Base-by-base conservation (phyloP, 2,113 vertebrate species). In the Cryptotis parvus region DNA sequence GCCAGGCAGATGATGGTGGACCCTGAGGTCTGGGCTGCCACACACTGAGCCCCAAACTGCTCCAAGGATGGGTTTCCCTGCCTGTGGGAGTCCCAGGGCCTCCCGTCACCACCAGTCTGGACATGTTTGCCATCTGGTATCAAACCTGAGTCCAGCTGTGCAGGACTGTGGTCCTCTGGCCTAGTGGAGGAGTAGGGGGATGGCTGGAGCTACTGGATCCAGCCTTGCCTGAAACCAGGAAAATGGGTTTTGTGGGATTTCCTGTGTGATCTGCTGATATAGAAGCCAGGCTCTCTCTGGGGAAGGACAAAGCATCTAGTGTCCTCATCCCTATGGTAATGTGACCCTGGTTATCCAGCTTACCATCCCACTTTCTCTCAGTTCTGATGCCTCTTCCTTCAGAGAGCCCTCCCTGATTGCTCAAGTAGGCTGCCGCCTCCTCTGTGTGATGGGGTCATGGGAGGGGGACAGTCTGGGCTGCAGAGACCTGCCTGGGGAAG, bases 331-430 rank as follows among this genome's bases (percentile, higher is more conserved):
- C 1, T 58, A 18, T 78, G 75, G n/a, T 69, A 58, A 78, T n/a
- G 26, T 41, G 55, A 69, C 27, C 43, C 74, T 33, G 27, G 31
- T 8, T 16, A 33, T 26, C 3, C 12, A 5, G 49, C 43, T 24
- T 26, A n/a, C 26, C 24, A 74, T 18, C 22, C 9, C 22, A 33
- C 35, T 15, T 3, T 9, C 12, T 41, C 12, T 52, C 7, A 15
- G 43, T n/a, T 55, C 11, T 8, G 33, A 41, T 10, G 33, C 26
- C 26, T n/a, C 69, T 81, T 65, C 68, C 55, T 89, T 73, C n/a
- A 49, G 87, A 31, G 55, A 82, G 77, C 87, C 39, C 68, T 37
- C 37, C 39, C 87, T 31, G 68, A 45, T 80, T 73, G 77, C 15
- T 52, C 33, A 6, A 35, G 7, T 66, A 35, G 20, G 22, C 18